Conservation (phyloP, 2,888 invertebrate species). For the Drosophila paucipuncta region DNA sequence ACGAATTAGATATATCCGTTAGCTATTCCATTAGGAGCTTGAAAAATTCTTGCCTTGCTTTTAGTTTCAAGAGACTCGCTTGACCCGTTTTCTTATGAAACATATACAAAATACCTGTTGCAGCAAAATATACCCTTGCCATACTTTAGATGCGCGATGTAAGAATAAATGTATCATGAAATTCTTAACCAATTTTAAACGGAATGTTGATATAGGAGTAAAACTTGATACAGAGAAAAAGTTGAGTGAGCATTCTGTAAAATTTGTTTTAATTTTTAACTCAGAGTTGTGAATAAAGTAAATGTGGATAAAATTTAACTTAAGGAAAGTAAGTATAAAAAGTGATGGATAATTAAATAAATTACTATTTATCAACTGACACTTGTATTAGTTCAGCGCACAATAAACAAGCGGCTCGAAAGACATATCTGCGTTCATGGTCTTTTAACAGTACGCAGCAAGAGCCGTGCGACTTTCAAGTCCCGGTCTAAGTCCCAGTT, state of each 20-base stretch:
- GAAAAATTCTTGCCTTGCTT: neutral
- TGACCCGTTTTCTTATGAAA: neutral
- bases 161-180: constrained; percentile 27
- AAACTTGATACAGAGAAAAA: constrained; percentile 22
- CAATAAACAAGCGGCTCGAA: constrained; percentile 22
- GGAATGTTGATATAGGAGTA: constrained; percentile 22
- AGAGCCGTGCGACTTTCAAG: constrained; percentile 33
- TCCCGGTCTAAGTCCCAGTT: constrained; percentile 37
- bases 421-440: constrained; percentile 26
- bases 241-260: neutral
- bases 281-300: neutral
- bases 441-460: constrained; percentile 38
- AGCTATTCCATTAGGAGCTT: neutral
- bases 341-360: no score
- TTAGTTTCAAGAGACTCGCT: neutral
- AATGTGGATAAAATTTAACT: neutral
- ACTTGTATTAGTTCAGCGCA: constrained; percentile 30
- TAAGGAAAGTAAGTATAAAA: neutral
- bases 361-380: neutral
- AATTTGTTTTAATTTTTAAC: neutral
- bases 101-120: neutral
- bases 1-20: neutral
- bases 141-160: constrained; percentile 4
- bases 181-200: constrained; percentile 36
- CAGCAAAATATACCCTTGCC: neutral